phyloP scores from a whole-genome alignment of 2,797 vertebrate species.

The Oceanodroma leucorhoa region DNA sequence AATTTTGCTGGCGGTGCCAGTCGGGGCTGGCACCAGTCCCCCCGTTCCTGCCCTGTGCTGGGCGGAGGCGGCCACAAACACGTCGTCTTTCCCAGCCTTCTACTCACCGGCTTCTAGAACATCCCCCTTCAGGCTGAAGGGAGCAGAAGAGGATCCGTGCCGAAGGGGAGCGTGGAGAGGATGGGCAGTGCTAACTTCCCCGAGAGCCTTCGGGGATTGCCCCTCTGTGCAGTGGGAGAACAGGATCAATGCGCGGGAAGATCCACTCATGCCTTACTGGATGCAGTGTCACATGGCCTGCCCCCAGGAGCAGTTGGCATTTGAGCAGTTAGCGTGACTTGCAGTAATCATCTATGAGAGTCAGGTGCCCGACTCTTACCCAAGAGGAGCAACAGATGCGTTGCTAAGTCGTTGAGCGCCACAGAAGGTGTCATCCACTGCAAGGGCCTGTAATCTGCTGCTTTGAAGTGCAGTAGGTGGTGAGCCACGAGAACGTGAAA shows the following conservation, averaged over 20 bases:
- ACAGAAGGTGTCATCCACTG: neutral
- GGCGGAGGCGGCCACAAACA: fast-evolving
- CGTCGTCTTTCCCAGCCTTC: fast-evolving
- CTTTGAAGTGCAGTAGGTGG: neutral
- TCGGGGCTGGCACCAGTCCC: fast-evolving
- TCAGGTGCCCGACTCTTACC: neutral
- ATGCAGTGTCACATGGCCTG: neutral
- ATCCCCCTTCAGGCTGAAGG: neutral
- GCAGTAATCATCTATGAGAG: fast-evolving
- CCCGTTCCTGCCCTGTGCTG: neutral
- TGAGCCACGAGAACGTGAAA: neutral
- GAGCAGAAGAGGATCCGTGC: neutral
- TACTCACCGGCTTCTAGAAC: neutral
- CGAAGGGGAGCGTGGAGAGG: neutral
- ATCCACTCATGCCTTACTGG: fast-evolving
- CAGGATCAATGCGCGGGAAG: fast-evolving
- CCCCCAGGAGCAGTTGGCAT: neutral
- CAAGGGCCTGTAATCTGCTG: neutral
- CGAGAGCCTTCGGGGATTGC: fast-evolving
- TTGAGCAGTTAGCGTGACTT: neutral
- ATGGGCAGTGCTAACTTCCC: fast-evolving
- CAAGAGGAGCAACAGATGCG: fast-evolving
- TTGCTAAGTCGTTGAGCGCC: fast-evolving
- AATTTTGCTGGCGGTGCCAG: neutral
- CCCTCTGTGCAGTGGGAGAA: neutral